Base-by-base conservation (phyloP, 2,888 invertebrate genomes). In the Oligia strigilis region DNA sequence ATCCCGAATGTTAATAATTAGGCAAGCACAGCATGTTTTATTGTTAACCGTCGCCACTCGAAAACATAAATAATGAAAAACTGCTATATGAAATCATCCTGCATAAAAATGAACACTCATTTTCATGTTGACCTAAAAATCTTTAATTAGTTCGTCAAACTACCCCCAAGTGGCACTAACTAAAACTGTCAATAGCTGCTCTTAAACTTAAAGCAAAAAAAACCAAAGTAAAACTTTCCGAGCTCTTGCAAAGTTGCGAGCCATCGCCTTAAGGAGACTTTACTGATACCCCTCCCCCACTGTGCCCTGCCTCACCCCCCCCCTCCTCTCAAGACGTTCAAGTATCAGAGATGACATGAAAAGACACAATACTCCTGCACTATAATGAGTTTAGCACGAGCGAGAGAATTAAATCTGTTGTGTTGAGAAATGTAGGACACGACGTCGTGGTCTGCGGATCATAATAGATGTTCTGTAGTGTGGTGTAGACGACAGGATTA, bases 261-360 rank as follows among this genome's bases (percentile, higher is more conserved):
- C 80, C 85, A 69, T 88, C 69, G 77, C 88, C 88, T 88, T 88
- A 84, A 86, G 77, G 62, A 60, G 72, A 52, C 78, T 84, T 80
- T n/a, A 66, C 78, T 77, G 71, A 75, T 75, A 75, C 82, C 67
- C 78, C 69, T 55, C 36, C 58, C 76, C 58, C 77, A n/a, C 75
- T 29, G 19, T 46, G 14, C 67, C 74, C 17, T n/a, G 46, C 64
- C 64, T 14, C 43, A 52, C 40, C 43, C 13, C 46, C 46, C 13
- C 46, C 46, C n/a, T 40, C 64, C 74, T 46, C 60, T 62, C 66
- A 83, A 77, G 80, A 86, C 70, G 77, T 77, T 77, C 77, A 75
- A 83, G 77, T 80, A 75, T 83, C 77, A 77, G 73, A 75, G 75
- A 77, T 83, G 86, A 83, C 80, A 80, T 86, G 77, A 85, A 86